These are phyloP conservation scores for Nephotettix cincticeps DNA, from an alignment of 1,140 invertebrate species.

Conservation along the genomic window DNA sequence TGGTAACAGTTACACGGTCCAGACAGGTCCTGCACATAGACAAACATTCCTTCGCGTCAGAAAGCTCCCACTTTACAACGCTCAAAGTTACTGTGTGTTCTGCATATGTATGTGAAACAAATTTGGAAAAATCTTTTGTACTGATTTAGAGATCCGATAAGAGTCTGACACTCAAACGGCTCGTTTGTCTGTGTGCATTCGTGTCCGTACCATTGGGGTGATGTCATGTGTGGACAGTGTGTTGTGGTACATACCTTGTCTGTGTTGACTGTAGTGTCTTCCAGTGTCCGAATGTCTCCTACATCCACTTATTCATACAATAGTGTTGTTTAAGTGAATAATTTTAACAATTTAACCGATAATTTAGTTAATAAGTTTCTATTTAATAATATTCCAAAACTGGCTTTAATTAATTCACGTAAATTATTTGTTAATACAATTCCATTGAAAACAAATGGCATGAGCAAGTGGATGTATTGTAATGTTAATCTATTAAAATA, in stretches of 20 bases:
- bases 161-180: neutral
- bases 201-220: neutral
- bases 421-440: too few relatives aligned
- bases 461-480: too few relatives aligned
- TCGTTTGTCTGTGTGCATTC: constrained; percentile 27
- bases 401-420: neutral
- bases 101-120: neutral
- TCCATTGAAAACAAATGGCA: too few relatives aligned
- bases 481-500: too few relatives aligned
- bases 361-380: neutral
- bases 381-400: neutral
- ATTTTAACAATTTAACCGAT: neutral
- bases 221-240: neutral
- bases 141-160: neutral
- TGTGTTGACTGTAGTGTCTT: constrained; percentile 1
- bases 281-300: neutral
- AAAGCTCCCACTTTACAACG: too few relatives aligned
- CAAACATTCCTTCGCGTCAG: constrained; percentile 15
- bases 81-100: neutral
- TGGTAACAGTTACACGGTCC: neutral
- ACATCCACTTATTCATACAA: neutral
- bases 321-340: neutral
- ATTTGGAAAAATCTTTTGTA: constrained; percentile 3
- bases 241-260: neutral
- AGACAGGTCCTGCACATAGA: constrained; percentile 25